Evolutionary conservation across 2,888 invertebrate genomes (phyloP), one percentile per base, ranked within the genome.

Genomic region (Sphaerophoria rueppellii): DNA sequence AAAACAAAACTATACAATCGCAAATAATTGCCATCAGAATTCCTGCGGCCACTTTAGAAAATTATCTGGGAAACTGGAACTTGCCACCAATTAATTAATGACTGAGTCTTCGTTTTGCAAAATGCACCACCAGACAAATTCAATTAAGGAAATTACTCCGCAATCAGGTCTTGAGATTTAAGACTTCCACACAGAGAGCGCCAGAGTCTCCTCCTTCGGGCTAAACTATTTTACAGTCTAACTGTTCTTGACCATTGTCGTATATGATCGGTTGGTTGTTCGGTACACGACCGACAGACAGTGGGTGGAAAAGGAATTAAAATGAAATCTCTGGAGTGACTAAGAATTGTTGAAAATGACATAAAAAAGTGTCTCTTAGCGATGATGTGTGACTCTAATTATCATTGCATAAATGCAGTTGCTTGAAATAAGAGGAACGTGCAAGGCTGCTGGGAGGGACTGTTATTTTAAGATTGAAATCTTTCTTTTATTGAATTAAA

Each of bases 301-400:
- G 85, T 85, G 73, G 85, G 85, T 81, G 80, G 76, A 58, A 32
- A 48, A 63, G 85, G 76, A 81, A 85, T 85, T 81, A 58, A 85
- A 85, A 85, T 85, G 76, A 55, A 72, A 75, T 76, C 61, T 76
- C 52, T 52, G 43, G 43, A 69, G 11, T 54, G 48, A 11, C 54
- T 50, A 48, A 50, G 50, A 65, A 50, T 7, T 43, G 4, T 24
- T 37, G n/a, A 67, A 52, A 48, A 46, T 69, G 70, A 54, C 76
- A 85, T 73, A 73, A 73, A 81, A 81, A 77, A 77, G 81, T 81
- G 76, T 85, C 81, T 70, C 63, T 32, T 24, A 24, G 63, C 54
- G 35, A 73, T 70, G 78, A 78, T 78, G 63, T 82, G 73, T 81
- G 63, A 76, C 54, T 76, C 16, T 85, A 77, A 85, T 81, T 50